A percentile compares a stretch with the other conserved stretches of the same genome.
phyloP scores from a whole-genome alignment of 1,140 invertebrate genomes.

The Leptoteleia sp. region DNA sequence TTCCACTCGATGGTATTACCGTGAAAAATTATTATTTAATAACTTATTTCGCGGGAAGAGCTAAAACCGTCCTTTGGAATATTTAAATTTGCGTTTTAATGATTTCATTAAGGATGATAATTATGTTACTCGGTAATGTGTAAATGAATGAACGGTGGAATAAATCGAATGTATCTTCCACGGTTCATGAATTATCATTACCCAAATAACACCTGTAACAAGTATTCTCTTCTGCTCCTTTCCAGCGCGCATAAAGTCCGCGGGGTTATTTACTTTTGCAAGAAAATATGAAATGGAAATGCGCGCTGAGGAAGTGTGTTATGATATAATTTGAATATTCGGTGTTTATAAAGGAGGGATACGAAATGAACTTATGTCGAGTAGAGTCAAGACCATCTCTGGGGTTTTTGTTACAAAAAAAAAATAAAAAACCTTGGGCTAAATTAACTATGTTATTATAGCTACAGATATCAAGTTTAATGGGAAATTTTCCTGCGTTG shows the following conservation, averaged over 20 bases:
- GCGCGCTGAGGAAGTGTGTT: constrained; percentile 5
- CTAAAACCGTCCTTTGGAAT: too few species aligned
- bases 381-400: too few species aligned
- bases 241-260: constrained; percentile 8
- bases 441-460: too few species aligned
- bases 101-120: too few species aligned
- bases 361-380: constrained; percentile 15
- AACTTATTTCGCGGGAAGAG: too few species aligned
- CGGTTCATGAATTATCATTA: constrained; percentile 17
- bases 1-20: too few species aligned
- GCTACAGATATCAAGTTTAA: too few species aligned
- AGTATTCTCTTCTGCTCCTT: constrained; percentile 11
- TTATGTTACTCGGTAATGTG: constrained; percentile 2
- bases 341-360: constrained; percentile 29
- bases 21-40: too few species aligned
- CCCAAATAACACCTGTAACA: not conserved
- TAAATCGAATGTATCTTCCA: constrained; percentile 7
- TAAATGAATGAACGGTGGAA: not conserved
- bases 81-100: too few species aligned
- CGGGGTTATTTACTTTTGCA: constrained; percentile 28
- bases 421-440: too few species aligned
- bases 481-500: too few species aligned
- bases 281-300: constrained; percentile 37
- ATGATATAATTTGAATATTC: constrained; percentile 42
- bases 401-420: too few species aligned